Evolutionary conservation across 2,888 invertebrate genomes (phyloP), one percentile per base, ranked within the genome.

Genomic region (Luffia ferchaultella): DNA sequence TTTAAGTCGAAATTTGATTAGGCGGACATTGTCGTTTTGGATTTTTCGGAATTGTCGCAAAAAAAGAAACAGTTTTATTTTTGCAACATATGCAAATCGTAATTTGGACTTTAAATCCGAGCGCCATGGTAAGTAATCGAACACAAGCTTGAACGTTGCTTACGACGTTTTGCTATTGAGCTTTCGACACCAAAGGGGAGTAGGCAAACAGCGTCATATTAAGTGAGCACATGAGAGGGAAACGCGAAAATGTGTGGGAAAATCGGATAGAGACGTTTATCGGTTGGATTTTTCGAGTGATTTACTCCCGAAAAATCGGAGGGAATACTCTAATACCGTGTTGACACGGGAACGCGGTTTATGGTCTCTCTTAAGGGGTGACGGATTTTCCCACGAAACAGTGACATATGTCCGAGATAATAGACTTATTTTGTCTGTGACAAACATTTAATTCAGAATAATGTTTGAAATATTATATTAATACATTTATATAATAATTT

Each of bases 211-310:
- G 70, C 74, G 70, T 75, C 80, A 80, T 80, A 79, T 80, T 80
- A 82, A 83, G 78, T 82, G 82, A 80, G 79, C 82, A 82, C 80
- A 83, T 79, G 82, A 80, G 79, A 79, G 80, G 80, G 78, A 72
- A 78, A 76, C 67, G 76, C 68, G 76, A 79, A 82, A 83, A 82
- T 78, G 80, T 77, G 79, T 83, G 80, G 77, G 79, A 80, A 82
- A 80, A 80, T 72, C 79, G 80, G 82, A 82, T 83, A 82, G 79
- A 80, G 82, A 82, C 80, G 69, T 82, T 79, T 79, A 80, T 79
- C 77, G 78, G 78, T 62, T 62, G 82, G 79, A 80, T 82, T 82
- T 82, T 75, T 74, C 82, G 78, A 73, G 71, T 82, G 82, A 82
- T 82, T 83, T 82, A 74, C 65, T 63, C 68, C 70, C 69, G 78